These are phyloP conservation scores for Geococcyx californianus DNA, from an alignment of 2,113 vertebrate genomes.

Conservation along the genomic window DNA sequence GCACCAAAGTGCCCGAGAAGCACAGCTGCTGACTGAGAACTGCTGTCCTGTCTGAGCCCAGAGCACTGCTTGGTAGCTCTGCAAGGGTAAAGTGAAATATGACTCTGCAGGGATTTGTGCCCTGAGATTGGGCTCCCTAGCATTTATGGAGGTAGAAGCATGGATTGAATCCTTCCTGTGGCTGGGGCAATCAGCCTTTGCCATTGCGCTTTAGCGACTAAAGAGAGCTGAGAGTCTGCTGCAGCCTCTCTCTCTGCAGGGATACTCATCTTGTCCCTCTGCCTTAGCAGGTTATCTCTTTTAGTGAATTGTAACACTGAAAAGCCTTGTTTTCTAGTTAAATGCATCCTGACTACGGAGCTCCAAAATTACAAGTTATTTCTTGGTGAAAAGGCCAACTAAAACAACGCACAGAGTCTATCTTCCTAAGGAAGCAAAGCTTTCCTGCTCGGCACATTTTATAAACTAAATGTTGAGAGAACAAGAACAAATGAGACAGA, in stretches of 20 bases:
- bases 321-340: neutral
- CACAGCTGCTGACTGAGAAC: neutral
- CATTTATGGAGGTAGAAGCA: neutral
- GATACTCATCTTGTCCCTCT: neutral
- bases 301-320: neutral
- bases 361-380: neutral
- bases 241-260: neutral
- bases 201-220: neutral
- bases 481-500: neutral
- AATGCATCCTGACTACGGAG: neutral
- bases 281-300: neutral
- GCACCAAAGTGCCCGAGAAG: neutral
- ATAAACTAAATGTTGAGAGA: neutral
- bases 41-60: neutral
- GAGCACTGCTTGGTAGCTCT: neutral
- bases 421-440: neutral
- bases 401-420: neutral
- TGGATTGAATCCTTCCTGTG: neutral
- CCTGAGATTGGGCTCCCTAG: neutral
- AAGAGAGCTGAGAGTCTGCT: neutral
- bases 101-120: neutral
- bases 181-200: neutral
- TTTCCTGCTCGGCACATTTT: neutral
- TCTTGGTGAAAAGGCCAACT: neutral
- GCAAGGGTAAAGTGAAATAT: neutral